Evolutionary conservation across 2,888 invertebrate genomes (phyloP), one percentile per base, ranked within the genome.

Genomic region (Heliconius erato): DNA sequence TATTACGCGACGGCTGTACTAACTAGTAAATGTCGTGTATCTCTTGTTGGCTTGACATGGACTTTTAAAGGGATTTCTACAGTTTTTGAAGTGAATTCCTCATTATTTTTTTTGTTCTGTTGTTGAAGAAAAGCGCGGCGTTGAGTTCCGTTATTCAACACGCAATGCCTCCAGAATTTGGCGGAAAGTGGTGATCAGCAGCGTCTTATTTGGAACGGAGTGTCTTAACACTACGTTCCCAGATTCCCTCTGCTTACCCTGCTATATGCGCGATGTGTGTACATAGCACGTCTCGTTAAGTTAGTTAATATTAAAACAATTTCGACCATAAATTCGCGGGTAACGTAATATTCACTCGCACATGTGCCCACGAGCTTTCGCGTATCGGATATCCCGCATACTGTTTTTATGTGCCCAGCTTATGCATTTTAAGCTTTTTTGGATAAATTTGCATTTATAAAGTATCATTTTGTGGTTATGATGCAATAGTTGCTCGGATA

Each of bases 381-480:
- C 28, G 63, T 79, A 79, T 79, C 76, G 28, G 63, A 81, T 81
- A 69, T 49, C 81, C 40, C 77, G 69, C 76, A 77, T 63, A 76
- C 68, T 77, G 19, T 54, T 81, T 77, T 81, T 77, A 67, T 78
- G 59, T 63, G 16, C 9, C 7, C 35, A 81, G 44, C 59, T 63
- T 77, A 65, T 26, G 26, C 63, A 63, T 77, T 81, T 81, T 77
- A 69, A 35, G 59, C 40, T 74, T 40, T 78, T 77, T 28, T n/a
- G 9, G 54, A 54, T 74, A 32, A 69, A 12, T 44, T 71, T 72
- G 54, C 59, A 59, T 74, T 44, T 28, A 68, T 68, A 78, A 28
- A 67, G 68, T 32, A 49, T 78, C 49, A 78, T 65, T 67, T 44
- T 40, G 16, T 23, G 44, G 23, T 77, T 26, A 26, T 26, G 23